Base-by-base conservation (phyloP, 2,888 invertebrate genomes). In the Dryococelus australis region DNA sequence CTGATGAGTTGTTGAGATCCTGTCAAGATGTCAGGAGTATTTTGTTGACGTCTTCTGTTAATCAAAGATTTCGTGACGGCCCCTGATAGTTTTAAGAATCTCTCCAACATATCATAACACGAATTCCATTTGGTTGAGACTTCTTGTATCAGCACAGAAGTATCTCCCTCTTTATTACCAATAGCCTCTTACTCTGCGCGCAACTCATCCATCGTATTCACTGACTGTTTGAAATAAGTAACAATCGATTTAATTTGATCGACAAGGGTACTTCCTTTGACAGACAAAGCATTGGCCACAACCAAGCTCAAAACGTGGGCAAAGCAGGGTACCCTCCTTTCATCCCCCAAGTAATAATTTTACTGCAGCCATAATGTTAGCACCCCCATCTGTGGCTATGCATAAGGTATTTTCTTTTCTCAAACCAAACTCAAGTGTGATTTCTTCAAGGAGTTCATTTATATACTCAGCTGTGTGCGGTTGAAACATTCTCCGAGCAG, bases 191-290 rank as follows among this genome's bases (percentile, higher is more conserved):
- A 12, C 47, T 90, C 90, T 87, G 90, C 89, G 90, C 90, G 87
- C 88, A 91, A 90, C 88, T 91, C 87, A 86, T 91, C 91, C 90
- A 90, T 90, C 47, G 91, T 88, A 86, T 53, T 87, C 5, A 65
- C 65, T 65, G 65, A 65, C 24, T 65, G 65, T 20, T 65, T 65
- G 24, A 65, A 65, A 87, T 88, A 91, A 86, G 91, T 91, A 86
- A 91, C 91, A 89, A 91, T 91, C 86, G 88, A 65, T 91, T 91
- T 91, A 89, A 91, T 90, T 13, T 89, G 90, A 90, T 91, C 89
- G 86, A 86, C 53, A 89, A 91, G 86, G 89, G 86, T 87, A 89
- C 88, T 90, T 86, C 90, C 89, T 90, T 87, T 90, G 47, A 9
- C 47, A 12, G 47, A 47, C 87, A 89, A 86, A 88, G 88, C 90